phyloP scores from a whole-genome alignment of 2,888 invertebrate species.

The Scotopteryx bipunctaria region DNA sequence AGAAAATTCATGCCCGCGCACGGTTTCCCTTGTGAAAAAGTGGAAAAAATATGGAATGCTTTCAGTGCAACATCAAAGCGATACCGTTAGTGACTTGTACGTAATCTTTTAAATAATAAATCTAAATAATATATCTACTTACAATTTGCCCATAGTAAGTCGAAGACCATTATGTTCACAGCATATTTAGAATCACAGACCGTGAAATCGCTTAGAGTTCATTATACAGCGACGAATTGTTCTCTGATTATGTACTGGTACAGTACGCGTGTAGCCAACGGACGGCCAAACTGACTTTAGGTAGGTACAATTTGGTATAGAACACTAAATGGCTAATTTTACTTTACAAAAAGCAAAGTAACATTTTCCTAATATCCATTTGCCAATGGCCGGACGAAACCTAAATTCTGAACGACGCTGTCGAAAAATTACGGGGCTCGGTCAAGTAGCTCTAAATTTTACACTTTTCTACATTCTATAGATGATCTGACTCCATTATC shows the following conservation, averaged over 20 bases:
- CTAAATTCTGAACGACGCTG: slow-evolving; percentile 22
- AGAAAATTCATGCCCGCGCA: slow-evolving; percentile 13
- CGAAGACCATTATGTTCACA: too few species aligned
- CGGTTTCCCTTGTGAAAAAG: slow-evolving; percentile 7
- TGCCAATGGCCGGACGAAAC: slow-evolving; percentile 15
- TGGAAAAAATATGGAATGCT: slow-evolving; percentile 26
- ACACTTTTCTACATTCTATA: slow-evolving; percentile 51
- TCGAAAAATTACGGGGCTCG: slow-evolving; percentile 32
- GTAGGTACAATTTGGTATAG: neutral
- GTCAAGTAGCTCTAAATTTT: slow-evolving; percentile 52
- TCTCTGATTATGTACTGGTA: neutral
- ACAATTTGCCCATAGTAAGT: too few species aligned
- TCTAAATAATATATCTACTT: too few species aligned
- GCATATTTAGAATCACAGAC: neutral
- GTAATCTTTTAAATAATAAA: too few species aligned
- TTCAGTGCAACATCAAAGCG: slow-evolving; percentile 27
- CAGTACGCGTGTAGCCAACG: neutral
- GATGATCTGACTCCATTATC: slow-evolving; percentile 55
- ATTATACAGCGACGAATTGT: neutral
- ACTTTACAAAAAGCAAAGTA: slow-evolving; percentile 4
- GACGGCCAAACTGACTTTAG: neutral
- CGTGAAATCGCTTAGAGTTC: neutral
- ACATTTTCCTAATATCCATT: slow-evolving; percentile 13
- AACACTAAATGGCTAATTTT: neutral
- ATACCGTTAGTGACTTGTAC: slow-evolving; percentile 23